phyloP scores from a whole-genome alignment of 2,888 invertebrate genomes.

The Dicycla oo region DNA sequence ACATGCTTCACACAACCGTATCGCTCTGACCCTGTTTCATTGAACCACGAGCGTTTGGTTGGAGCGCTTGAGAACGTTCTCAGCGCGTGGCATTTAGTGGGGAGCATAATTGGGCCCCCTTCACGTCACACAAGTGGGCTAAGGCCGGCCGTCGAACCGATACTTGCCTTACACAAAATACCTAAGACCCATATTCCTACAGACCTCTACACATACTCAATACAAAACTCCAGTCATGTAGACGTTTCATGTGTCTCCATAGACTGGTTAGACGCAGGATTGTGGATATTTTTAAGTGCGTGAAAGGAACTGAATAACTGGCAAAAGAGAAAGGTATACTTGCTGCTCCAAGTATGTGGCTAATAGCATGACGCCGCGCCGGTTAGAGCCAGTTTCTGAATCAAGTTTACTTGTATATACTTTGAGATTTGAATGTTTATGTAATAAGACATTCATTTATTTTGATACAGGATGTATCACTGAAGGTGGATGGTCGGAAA shows the following conservation, averaged over 20 bases:
- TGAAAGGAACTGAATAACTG: slow-evolving; percentile 79
- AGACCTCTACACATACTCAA: slow-evolving; percentile 56
- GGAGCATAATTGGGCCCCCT: slow-evolving; percentile 81
- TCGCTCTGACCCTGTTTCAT: slow-evolving; percentile 77
- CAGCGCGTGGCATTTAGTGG: slow-evolving; percentile 74
- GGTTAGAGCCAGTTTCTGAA: slow-evolving; percentile 69
- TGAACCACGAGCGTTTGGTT: slow-evolving; percentile 71
- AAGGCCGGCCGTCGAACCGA: slow-evolving; percentile 88
- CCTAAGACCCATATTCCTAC: slow-evolving; percentile 68
- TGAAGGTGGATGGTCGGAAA: not conserved
- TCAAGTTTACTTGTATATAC: slow-evolving; percentile 67
- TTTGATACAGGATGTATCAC: not conserved
- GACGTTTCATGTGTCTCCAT: slow-evolving; percentile 63
- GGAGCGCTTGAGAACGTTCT: slow-evolving; percentile 75
- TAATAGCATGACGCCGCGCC: slow-evolving; percentile 47
- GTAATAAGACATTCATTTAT: slow-evolving; percentile 21
- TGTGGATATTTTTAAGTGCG: slow-evolving; percentile 74
- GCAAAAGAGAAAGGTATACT: slow-evolving; percentile 83
- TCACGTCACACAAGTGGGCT: slow-evolving; percentile 87
- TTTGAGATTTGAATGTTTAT: slow-evolving; percentile 38
- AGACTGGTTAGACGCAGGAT: slow-evolving; percentile 67
- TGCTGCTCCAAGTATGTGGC: slow-evolving; percentile 64
- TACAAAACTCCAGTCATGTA: slow-evolving; percentile 47
- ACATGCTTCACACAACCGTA: slow-evolving; percentile 65
- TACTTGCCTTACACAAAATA: slow-evolving; percentile 70